These are phyloP conservation scores for Drosophila flavopinicola DNA, from an alignment of 2,888 invertebrate genomes.

Conservation along the genomic window DNA sequence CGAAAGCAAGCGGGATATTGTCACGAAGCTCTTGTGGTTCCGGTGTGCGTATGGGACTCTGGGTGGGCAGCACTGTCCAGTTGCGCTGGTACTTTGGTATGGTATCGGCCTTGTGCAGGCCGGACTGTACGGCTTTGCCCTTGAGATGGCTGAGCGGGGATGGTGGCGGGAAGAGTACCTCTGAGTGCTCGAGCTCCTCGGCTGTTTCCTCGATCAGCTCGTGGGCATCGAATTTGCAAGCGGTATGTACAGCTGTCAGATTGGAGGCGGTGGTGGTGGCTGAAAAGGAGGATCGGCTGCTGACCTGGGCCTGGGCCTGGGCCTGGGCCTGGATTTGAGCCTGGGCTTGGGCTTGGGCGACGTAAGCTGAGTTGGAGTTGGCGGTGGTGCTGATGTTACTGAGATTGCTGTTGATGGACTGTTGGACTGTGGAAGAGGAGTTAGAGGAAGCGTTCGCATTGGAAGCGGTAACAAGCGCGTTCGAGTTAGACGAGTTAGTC, in stretches of 20 bases:
- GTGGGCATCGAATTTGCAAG: slow-evolving; percentile 61
- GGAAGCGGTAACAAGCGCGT: slow-evolving; percentile 46
- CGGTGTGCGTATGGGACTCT: slow-evolving; percentile 86
- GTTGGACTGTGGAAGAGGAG: slow-evolving; percentile 82
- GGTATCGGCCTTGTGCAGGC: slow-evolving; percentile 87
- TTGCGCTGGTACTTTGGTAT: slow-evolving; percentile 88
- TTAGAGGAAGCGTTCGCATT: slow-evolving; percentile 79
- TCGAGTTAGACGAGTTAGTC: slow-evolving; percentile 56
- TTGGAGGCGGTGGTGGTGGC: slow-evolving; percentile 19
- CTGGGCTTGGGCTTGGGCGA: slow-evolving; percentile 27
- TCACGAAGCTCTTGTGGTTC: slow-evolving; percentile 85
- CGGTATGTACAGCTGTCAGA: slow-evolving; percentile 35
- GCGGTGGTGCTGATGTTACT: slow-evolving; percentile 22
- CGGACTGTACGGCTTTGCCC: slow-evolving; percentile 84
- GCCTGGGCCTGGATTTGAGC: background rate
- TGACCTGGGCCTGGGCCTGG: slow-evolving; percentile 15
- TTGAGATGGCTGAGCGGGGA: slow-evolving; percentile 83
- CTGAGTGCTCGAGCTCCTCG: slow-evolving; percentile 82
- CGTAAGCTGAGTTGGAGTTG: slow-evolving; percentile 30
- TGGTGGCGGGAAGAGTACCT: slow-evolving; percentile 82
- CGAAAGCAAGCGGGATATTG: slow-evolving; percentile 84
- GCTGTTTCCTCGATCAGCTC: slow-evolving; percentile 81
- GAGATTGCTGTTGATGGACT: slow-evolving; percentile 61
- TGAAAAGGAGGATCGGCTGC: slow-evolving; percentile 43
- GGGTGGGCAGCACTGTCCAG: slow-evolving; percentile 86